phyloP scores from a whole-genome alignment of 2,797 vertebrate genomes.

The Nannoperca obscura region DNA sequence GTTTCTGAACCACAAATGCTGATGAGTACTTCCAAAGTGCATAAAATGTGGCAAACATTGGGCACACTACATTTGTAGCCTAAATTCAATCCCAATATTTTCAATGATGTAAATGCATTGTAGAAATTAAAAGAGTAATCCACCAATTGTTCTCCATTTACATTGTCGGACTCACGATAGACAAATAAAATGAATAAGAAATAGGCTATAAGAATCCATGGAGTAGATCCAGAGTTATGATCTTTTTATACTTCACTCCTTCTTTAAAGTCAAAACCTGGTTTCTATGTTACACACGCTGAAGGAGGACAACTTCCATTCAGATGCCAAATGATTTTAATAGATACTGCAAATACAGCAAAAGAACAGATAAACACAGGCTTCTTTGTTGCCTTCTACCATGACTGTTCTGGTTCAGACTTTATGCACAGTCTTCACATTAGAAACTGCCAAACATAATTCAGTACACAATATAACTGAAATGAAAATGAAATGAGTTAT shows the following conservation, averaged over 20 bases:
- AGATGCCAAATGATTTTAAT: neutral
- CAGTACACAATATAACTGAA: neutral
- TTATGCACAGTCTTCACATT: too few species aligned
- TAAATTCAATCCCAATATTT: slow-evolving; percentile 1
- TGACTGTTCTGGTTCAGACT: neutral
- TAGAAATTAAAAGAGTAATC: neutral
- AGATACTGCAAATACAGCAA: neutral
- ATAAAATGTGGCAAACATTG: slow-evolving; percentile 18
- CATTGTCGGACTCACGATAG: neutral
- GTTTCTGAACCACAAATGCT: slow-evolving; percentile 19
- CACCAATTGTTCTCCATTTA: neutral
- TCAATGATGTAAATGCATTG: neutral
- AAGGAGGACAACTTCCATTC: neutral
- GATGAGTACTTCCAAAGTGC: slow-evolving; percentile 21
- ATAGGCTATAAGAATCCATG: neutral
- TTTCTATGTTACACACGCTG: neutral
- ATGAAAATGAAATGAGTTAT: neutral
- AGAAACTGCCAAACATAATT: too few species aligned
- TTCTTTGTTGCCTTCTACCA: neutral
- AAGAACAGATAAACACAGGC: neutral
- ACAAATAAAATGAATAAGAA: neutral
- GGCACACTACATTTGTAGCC: neutral
- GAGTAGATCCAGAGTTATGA: neutral
- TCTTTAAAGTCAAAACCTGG: neutral
- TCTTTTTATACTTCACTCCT: neutral